Evolutionary conservation across 2,888 invertebrate species (phyloP).

Genomic region (Hydrotaea diabolus): DNA sequence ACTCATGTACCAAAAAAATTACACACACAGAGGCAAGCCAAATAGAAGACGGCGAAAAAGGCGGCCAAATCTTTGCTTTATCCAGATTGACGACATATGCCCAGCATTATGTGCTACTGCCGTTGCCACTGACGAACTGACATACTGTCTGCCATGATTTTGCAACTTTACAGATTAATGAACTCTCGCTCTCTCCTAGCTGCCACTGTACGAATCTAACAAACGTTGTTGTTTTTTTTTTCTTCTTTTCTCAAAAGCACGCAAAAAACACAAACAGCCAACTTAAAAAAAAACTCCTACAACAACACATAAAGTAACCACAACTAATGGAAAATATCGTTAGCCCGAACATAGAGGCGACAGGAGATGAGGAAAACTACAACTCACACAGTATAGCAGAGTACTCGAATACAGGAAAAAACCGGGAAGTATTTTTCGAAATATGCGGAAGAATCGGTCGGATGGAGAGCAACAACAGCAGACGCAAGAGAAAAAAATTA

Average conservation of each 20-base stretch:
- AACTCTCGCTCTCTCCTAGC: slow-evolving; percentile 1
- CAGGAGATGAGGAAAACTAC: neutral
- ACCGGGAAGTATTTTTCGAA: slow-evolving; percentile 7
- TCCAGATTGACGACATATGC: slow-evolving; percentile 42
- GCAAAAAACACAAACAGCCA: slow-evolving; percentile 8
- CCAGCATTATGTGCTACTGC: slow-evolving; percentile 31
- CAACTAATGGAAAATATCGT: slow-evolving; percentile 46
- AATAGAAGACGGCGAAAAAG: neutral
- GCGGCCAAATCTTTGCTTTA: slow-evolving; percentile 9
- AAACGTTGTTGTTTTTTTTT: too few species aligned
- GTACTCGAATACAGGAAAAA: neutral
- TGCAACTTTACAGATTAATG: slow-evolving; percentile 48
- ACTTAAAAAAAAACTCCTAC: neutral
- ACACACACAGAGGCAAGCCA: neutral
- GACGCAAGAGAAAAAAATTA: neutral
- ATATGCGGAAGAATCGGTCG: slow-evolving; percentile 22
- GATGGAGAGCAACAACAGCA: neutral
- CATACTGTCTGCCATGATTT: slow-evolving; percentile 44
- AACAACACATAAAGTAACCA: slow-evolving; percentile 27
- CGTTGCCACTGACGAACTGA: slow-evolving; percentile 37
- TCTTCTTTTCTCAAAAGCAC: neutral
- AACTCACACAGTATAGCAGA: neutral
- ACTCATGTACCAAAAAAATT: neutral
- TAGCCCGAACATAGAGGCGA: neutral
- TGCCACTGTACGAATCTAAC: neutral